Base-by-base conservation (phyloP, 1,140 invertebrate genomes). In the Drosophila tristis region DNA sequence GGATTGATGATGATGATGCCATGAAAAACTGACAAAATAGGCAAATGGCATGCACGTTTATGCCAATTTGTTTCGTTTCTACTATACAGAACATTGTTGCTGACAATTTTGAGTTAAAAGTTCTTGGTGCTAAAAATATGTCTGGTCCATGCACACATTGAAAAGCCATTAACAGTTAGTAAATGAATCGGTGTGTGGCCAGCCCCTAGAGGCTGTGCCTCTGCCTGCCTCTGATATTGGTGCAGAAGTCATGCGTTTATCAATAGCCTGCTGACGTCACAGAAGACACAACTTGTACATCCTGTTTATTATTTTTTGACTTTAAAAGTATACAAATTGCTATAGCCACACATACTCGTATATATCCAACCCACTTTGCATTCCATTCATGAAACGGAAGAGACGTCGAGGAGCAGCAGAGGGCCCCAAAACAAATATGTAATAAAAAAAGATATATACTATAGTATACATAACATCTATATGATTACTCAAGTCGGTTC, bases 361-460 rank as follows among this genome's bases (percentile, higher is more conserved):
- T 58, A 44, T 63, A 57, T 43, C 29, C 50, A 61, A 29, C 35
- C 55, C 64, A 50, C 44, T 58, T 26, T 66, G 65, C 64, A 78
- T 72, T 89, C 82, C 82, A 86, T 86, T 86, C 82, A 86, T 89
- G 79, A 82, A 82, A 67, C 74, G 59, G 58, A 56, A 78, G 75
- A 78, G 78, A 67, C 66, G 62, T 58, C 59, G 59, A 61, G 73
- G 26, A 61, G 43, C 44, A 71, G 64, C 11, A 53, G 58, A 57
- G 67, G 60, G 56, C 49, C 42, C 68, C 49, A 49, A 57, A 75
- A 86, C 58, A 51, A 60, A 75, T 70, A 53, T 61, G 47, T 67
- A 67, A 71, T 53, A 61, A 59, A 50, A 44, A 54, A 43, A 74
- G 67, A 62, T 60, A 50, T 55, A 58, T 60, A 75, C 78, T 51